Base-by-base conservation (phyloP, 2,888 invertebrate species). In the Ctenicera cuprea region DNA sequence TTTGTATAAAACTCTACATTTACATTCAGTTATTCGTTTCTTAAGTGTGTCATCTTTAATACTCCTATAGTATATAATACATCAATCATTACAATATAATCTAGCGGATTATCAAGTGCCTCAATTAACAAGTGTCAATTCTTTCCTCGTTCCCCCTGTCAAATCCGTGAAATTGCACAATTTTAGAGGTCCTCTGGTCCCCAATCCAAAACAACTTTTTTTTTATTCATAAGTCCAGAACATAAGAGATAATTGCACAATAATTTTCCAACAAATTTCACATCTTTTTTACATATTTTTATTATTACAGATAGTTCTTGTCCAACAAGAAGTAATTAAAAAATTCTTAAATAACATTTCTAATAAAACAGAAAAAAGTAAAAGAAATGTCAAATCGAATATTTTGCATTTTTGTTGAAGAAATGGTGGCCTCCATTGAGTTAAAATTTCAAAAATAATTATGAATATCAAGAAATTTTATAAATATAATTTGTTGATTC, bases 1-100 rank as follows among this genome's bases (percentile, higher is more conserved):
- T 86, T 81, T 85, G 87, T 87, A 87, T 86, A 87, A 87, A 87
- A 87, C 82, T 86, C 86, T 86, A 86, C 83, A 84, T 80, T 78
- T 81, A 78, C 76, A 77, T 79, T 72, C 65, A 75, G 33, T 57
- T 59, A 41, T 62, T 73, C 69, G 64, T 71, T 77, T 73, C 67
- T 66, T 73, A 72, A 67, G 69, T 71, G 68, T 74, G 67, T 63
- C 71, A 72, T 71, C 70, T 72, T 71, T 62, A 68, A 63, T 71
- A 63, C 50, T 73, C 20, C 71, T 74, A 69, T 71, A 45, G 41
- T 22, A 38, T 71, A 57, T 59, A 62, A 71, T 74, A 71, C 76
- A 76, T 68, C 61, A 45, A 76, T 75, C 54, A 45, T 67, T 71
- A 71, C 57, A 71, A 62, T 67, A 45, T 22, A 30, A 50, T 50